Base-by-base conservation (phyloP, 2,797 vertebrate genomes). In the Melanogrammus aeglefinus region DNA sequence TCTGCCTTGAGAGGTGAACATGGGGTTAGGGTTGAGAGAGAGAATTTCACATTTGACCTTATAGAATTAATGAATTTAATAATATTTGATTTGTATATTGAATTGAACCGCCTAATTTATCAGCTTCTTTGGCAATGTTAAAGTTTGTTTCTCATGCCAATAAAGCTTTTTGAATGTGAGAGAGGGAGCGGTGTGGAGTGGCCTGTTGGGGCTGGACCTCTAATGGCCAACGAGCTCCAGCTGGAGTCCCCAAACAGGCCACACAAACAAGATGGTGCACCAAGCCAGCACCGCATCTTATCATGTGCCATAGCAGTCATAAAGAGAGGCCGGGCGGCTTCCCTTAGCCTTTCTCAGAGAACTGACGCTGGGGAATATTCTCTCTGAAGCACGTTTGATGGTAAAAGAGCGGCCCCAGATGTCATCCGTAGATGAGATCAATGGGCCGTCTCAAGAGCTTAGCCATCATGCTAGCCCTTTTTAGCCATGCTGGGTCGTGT, bases 381-480 rank as follows among this genome's bases (percentile, higher is more conserved):
- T 24, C 57, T 63, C 57, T 10, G n/a, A 18, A 63, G 57, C 16
- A n/a, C 24, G 29, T 51, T 75, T 47, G 27, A 57, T 75, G 51
- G 31, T 75, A 16, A 71, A 13, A 71, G n/a, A 29, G 1, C 10
- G 27, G 27, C 29, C 57, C 57, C 69, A 71, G 69, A 71, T 35
- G 41, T 76, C 69, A n/a, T 3, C 14, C 35, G 75, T 31, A 12
- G 4, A 36, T 16, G 36, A 29, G 70, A 77, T 77, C 44, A 27
- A 38, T 51, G 77, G 13, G 70, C 66, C 81, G 84, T 66, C 24
- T 77, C 0, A 66, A 63, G 24, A 44, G 57, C 78, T 80, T n/a
- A 75, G 81, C 83, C 69, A 71, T 31, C 69, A 33, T 31, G 69
- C 69, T 71, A 71, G 69, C 31, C 31, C 27, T 14, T 73, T 73